Base-by-base conservation (phyloP, 2,888 invertebrate genomes). In the Volucella zonaria region DNA sequence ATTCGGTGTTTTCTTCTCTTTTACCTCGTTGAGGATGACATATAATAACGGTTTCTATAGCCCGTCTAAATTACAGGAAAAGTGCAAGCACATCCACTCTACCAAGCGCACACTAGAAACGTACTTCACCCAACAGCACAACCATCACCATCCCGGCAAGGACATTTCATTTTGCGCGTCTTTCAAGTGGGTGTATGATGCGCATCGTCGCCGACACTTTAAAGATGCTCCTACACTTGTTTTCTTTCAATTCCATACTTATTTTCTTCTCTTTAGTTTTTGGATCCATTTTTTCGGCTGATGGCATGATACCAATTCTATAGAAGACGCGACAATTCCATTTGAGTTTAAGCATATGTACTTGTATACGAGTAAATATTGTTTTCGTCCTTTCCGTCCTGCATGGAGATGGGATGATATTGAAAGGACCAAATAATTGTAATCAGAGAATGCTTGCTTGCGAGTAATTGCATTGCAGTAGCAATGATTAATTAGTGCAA, bases 401-500 rank as follows among this genome's bases (percentile, higher is more conserved):
- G 31, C 31, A 31, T 31, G 31, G 6, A 6, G 31, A 6, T 31
- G 31, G 31, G 6, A 31, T 31, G 31, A 4, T 31, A 31, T 31
- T 58, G 58, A 31, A 49, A 58, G 42, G 31, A 42, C n/a, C n/a
- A 38, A 61, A 61, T 61, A 61, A 67, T 43, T 75, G 66, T 43
- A 62, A 56, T 64, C 14, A 64, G 18, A 8, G 51, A 59, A 62
- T 59, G 52, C 43, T 54, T n/a, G 52, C 43, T 54, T n/a, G 62
- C 42, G 18, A 49, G 54, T 66, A 64, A 77, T 66, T 74, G 45
- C 62, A 23, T 45, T 40, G 42, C 42, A 47, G 56, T 42, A 18
- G 42, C 38, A 45, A 83, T 83, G 64, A 83, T 83, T 83, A 83
- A 83, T 83, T 83, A 71, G 80, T 67, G 59, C 66, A 70, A 61